Percentiles rank a stretch among this genome's conserved stretches.
phyloP scores from a whole-genome alignment of 2,113 vertebrate species.

The Nothocercus julius region DNA sequence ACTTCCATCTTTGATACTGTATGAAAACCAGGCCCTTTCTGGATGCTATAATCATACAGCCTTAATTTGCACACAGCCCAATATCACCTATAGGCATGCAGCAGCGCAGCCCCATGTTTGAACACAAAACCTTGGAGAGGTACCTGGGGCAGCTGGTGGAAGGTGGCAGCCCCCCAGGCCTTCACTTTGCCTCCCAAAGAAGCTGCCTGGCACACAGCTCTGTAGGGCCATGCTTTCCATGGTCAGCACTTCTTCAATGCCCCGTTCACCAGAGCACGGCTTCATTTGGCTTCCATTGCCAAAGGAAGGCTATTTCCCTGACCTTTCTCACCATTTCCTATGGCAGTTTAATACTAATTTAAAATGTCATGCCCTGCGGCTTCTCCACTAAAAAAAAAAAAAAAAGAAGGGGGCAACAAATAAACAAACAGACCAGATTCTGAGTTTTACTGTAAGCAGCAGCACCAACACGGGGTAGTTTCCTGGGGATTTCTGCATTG shows the following conservation, averaged over 20 bases:
- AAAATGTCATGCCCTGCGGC: slow-evolving; percentile 18
- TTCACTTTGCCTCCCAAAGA: background rate
- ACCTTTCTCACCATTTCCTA: slow-evolving; percentile 67
- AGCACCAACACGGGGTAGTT: slow-evolving; percentile 54
- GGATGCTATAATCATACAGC: accelerated
- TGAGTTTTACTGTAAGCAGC: slow-evolving; percentile 35
- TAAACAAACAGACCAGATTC: slow-evolving; percentile 30
- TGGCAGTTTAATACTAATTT: slow-evolving; percentile 36
- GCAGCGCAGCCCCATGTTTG: background rate
- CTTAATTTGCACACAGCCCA: background rate
- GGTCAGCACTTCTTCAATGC: slow-evolving; percentile 6
- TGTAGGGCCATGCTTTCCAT: background rate
- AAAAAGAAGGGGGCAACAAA: slow-evolving; percentile 11
- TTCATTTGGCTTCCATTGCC: background rate
- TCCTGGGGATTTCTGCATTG: slow-evolving; percentile 68
- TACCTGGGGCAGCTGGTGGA: accelerated
- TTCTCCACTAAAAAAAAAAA: slow-evolving; percentile 10
- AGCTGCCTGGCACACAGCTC: background rate
- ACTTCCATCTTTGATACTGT: accelerated
- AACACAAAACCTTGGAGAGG: background rate
- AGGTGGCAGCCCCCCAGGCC: background rate
- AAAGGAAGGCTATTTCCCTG: slow-evolving; percentile 32
- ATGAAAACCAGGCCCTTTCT: background rate
- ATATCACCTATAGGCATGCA: background rate
- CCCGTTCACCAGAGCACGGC: background rate